Conservation (phyloP, 2,888 invertebrate species). For the Entomobrya multifasciata region DNA sequence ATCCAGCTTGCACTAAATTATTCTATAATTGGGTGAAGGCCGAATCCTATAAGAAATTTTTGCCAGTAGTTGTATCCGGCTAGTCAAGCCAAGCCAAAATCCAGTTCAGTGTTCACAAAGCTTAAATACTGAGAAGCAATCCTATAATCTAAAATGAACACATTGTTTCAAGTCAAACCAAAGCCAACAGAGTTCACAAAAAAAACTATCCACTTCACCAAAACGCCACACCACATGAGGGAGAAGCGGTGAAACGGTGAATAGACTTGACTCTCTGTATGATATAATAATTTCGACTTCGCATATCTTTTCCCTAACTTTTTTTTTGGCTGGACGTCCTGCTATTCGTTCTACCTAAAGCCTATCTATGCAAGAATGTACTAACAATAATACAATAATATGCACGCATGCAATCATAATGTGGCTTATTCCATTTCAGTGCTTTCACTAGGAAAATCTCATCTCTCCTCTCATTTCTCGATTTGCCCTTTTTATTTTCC, state of each 20-base stretch:
- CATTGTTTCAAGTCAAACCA: conserved; percentile 21
- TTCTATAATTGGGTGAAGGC: conserved; percentile 76
- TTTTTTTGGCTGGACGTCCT: not conserved
- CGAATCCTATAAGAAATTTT: conserved; percentile 63
- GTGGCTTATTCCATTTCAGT: conserved; percentile 66
- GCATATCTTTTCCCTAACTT: not conserved
- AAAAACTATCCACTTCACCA: conserved; percentile 24
- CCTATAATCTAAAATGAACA: conserved; percentile 33
- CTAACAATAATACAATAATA: conserved; percentile 50
- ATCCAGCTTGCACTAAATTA: conserved; percentile 71
- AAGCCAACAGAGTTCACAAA: not conserved
- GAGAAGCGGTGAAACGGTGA: not conserved
- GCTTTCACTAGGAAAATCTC: conserved; percentile 35
- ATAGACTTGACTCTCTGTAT: not conserved
- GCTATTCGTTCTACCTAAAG: no score
- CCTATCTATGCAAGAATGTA: not conserved
- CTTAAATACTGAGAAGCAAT: conserved; percentile 16
- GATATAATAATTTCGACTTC: not conserved
- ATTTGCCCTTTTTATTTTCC: conserved; percentile 35
- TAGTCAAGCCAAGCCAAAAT: conserved; percentile 58
- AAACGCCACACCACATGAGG: not conserved
- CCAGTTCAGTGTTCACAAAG: not conserved
- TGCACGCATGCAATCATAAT: conserved; percentile 56
- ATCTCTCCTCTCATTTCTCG: conserved; percentile 41
- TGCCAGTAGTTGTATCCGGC: conserved; percentile 63